These are phyloP conservation scores for Selene dorsalis DNA, from an alignment of 2,797 vertebrate genomes.

Conservation along the genomic window DNA sequence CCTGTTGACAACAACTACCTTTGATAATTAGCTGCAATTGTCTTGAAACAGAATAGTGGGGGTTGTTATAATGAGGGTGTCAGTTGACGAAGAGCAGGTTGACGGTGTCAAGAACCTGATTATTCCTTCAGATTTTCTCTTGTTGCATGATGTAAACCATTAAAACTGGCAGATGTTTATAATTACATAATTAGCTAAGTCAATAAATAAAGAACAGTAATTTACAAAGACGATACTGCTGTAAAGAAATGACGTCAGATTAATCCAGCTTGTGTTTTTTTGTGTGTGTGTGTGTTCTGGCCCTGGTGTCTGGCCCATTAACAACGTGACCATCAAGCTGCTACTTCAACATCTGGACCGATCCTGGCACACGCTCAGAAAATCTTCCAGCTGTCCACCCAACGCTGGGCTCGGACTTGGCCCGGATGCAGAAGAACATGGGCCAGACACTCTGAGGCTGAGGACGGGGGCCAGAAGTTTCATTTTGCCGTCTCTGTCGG, in stretches of 20 bases:
- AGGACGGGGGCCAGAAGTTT: neutral
- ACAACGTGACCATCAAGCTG: too few relatives aligned
- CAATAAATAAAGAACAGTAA: too few relatives aligned
- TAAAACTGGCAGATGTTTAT: too few relatives aligned
- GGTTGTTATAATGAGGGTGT: slow-evolving; percentile 25
- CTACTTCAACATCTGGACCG: too few relatives aligned
- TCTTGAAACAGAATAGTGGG: slow-evolving; percentile 48
- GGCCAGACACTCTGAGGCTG: neutral
- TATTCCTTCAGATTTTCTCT: neutral
- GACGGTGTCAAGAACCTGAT: neutral
- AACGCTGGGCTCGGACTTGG: neutral
- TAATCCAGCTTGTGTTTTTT: too few relatives aligned
- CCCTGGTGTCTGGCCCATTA: too few relatives aligned
- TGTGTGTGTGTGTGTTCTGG: too few relatives aligned
- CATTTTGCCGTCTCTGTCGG: too few relatives aligned
- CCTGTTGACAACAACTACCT: slow-evolving; percentile 3
- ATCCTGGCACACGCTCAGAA: neutral
- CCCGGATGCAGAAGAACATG: neutral
- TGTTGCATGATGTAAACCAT: neutral
- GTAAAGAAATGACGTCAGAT: too few relatives aligned
- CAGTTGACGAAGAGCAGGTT: neutral
- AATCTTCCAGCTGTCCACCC: neutral
- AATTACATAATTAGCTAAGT: too few relatives aligned
- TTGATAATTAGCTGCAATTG: slow-evolving; percentile 36
- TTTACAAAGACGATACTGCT: too few relatives aligned